A percentile compares a stretch with the other conserved stretches of the same genome.
phyloP scores from a whole-genome alignment of 2,113 vertebrate genomes.

The Psammodynastes pulverulentus region DNA sequence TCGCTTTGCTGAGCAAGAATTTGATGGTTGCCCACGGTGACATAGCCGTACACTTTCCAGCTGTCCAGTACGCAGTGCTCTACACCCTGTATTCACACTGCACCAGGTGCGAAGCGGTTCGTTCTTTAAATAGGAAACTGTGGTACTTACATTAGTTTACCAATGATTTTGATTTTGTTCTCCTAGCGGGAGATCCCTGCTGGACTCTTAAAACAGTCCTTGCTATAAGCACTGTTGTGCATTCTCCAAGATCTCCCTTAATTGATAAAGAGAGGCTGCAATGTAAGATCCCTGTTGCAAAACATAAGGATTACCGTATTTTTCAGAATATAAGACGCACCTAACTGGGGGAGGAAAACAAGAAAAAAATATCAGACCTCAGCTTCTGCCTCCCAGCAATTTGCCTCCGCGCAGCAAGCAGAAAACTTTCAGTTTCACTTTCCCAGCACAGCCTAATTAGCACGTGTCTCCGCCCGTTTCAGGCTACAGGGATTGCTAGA shows the following conservation, averaged over 20 bases:
- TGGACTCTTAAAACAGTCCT: background rate
- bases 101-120: slow-evolving; percentile 81
- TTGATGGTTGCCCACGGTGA: slow-evolving; percentile 88
- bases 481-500: no score
- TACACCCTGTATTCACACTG: slow-evolving; percentile 96
- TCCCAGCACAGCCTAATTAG: no score
- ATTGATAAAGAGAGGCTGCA: background rate
- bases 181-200: background rate
- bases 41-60: slow-evolving; percentile 88
- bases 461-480: no score
- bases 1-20: slow-evolving; percentile 93
- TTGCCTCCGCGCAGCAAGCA: no score
- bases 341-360: no score
- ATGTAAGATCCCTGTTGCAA: background rate
- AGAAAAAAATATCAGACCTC: no score
- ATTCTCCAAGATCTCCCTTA: background rate
- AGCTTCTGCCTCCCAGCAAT: no score
- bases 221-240: background rate
- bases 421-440: no score
- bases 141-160: background rate
- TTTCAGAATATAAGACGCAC: no score
- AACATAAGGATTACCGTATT: background rate
- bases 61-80: slow-evolving; percentile 91
- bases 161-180: background rate
- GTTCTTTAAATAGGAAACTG: background rate